Evolutionary conservation across 1,140 invertebrate genomes (phyloP).

Genomic region (Drosophila hydei): DNA sequence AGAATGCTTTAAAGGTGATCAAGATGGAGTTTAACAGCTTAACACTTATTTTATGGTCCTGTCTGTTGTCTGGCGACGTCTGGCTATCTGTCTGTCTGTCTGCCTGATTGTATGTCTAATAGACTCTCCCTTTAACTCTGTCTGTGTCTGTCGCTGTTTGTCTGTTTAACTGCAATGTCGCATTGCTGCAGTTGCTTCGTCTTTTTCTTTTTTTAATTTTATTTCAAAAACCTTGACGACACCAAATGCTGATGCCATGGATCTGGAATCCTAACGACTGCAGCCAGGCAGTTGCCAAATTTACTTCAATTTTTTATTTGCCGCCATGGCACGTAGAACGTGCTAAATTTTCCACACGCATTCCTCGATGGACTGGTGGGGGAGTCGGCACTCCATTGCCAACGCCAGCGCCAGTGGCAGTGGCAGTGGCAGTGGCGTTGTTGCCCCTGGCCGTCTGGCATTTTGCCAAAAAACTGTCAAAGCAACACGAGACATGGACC

Average conservation of each 20-base stretch:
- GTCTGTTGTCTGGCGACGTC: constrained; percentile 43
- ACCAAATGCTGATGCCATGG: constrained; percentile 55
- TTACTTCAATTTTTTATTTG: constrained; percentile 81
- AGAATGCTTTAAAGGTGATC: constrained; percentile 8
- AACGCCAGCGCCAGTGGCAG: constrained; percentile 10
- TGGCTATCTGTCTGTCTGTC: constrained; percentile 44
- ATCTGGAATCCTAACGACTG: constrained; percentile 53
- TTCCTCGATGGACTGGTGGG: constrained; percentile 47
- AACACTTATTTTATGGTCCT: constrained; percentile 37
- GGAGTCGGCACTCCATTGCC: constrained; percentile 51
- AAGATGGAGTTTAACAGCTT: constrained; percentile 21
- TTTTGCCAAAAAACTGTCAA: constrained; percentile 79
- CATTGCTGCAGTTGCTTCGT: constrained; percentile 64
- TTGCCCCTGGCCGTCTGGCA: constrained; percentile 55
- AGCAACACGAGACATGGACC: constrained; percentile 68
- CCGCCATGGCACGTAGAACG: constrained; percentile 65
- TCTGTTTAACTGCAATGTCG: constrained; percentile 67
- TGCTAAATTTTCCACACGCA: constrained; percentile 78
- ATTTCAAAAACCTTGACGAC: constrained; percentile 44
- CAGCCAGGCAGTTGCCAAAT: constrained; percentile 78
- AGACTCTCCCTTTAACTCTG: constrained; percentile 10
- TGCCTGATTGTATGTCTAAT: constrained; percentile 9
- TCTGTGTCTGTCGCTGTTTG: constrained; percentile 22
- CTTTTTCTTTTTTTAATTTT: constrained; percentile 21
- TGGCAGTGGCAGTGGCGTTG: constrained; percentile 5